Conservation (phyloP, 2,113 vertebrate species). For the Noctilio leporinus region DNA sequence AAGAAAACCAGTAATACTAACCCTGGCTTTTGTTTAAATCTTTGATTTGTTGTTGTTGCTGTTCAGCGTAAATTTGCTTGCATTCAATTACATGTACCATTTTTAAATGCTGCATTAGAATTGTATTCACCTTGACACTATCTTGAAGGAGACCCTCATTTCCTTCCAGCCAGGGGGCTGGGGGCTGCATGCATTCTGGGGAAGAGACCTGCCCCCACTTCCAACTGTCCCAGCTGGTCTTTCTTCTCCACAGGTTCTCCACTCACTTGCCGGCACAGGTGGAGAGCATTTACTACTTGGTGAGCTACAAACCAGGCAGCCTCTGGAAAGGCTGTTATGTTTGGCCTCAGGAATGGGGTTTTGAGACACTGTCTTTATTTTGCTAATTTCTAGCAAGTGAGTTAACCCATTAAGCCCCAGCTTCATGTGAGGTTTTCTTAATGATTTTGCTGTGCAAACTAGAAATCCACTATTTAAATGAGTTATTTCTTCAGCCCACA, state of each 20-base stretch:
- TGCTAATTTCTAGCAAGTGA: not conserved
- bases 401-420: not conserved
- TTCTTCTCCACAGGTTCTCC: not conserved
- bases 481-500: not conserved
- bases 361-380: not conserved
- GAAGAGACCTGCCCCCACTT: not conserved
- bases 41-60: not conserved
- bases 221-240: not conserved
- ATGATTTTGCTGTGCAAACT: not conserved
- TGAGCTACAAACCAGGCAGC: not conserved
- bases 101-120: not conserved
- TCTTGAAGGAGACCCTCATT: not conserved
- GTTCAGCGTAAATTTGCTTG: not conserved
- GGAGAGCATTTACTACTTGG: not conserved
- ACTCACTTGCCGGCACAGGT: not conserved
- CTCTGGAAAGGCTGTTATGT: not conserved
- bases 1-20: not conserved
- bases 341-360: not conserved
- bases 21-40: not conserved
- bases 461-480: not conserved
- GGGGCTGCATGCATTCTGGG: not conserved
- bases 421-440: not conserved
- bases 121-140: rapidly evolving
- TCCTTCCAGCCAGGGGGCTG: not conserved
- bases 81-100: not conserved